Conservation (phyloP, 92 coral and sea anemone species). For the Anthopleura xanthogrammica region DNA sequence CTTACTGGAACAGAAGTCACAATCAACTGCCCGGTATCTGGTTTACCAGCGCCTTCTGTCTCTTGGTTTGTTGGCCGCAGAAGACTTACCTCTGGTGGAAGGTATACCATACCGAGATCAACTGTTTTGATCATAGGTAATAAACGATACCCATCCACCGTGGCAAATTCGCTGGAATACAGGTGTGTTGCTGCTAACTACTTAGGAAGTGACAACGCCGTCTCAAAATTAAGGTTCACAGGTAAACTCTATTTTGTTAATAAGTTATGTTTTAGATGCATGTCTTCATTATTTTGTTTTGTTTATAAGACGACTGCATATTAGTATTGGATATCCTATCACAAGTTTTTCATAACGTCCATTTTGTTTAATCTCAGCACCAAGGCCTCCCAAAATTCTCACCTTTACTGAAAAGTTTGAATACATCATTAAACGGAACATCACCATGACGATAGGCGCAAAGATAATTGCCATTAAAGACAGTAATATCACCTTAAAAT, state of each 20-base stretch:
- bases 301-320: too few relatives aligned
- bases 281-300: too few relatives aligned
- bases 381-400: constrained; percentile 45
- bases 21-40: constrained; percentile 59
- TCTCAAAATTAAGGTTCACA: constrained; percentile 36
- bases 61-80: constrained; percentile 56
- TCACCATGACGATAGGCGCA: constrained; percentile 52
- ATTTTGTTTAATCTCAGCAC: constrained; percentile 32
- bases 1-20: constrained; percentile 67
- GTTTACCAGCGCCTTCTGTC: constrained; percentile 67
- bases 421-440: constrained; percentile 20
- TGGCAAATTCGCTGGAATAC: constrained; percentile 57
- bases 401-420: constrained; percentile 20
- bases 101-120: constrained; percentile 32
- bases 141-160: constrained; percentile 17
- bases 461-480: constrained; percentile 56
- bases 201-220: constrained; percentile 57
- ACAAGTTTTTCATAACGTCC: neutral
- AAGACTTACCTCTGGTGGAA: constrained; percentile 31
- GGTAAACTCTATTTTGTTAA: constrained; percentile 30
- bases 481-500: constrained; percentile 62
- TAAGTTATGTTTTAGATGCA: too few relatives aligned
- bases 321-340: too few relatives aligned
- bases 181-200: constrained; percentile 53
- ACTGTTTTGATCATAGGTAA: constrained; percentile 48